Conservation (phyloP, 2,113 vertebrate species). For the Tor tambroides region DNA sequence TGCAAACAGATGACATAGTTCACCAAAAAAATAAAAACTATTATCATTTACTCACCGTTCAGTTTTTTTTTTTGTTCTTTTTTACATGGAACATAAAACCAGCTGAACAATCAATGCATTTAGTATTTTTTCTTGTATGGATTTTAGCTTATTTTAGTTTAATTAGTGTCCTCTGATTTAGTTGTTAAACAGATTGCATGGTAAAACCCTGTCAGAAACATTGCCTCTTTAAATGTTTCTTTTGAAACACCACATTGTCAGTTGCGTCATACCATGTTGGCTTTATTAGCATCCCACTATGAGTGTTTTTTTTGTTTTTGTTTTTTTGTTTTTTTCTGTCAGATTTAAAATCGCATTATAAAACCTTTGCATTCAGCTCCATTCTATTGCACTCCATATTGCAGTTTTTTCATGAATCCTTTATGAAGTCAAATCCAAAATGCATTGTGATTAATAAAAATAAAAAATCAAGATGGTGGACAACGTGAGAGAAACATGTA, state of each 20-base stretch:
- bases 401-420: background rate
- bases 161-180: no score
- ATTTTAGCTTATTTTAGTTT: no score
- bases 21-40: background rate
- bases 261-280: background rate
- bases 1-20: background rate
- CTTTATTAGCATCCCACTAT: background rate
- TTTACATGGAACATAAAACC: no score
- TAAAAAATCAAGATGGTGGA: background rate
- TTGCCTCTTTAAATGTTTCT: no score
- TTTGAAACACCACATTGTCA: no score
- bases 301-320: background rate
- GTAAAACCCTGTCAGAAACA: no score
- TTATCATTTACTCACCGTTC: background rate
- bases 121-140: background rate
- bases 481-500: background rate
- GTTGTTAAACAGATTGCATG: no score
- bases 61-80: no score
- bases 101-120: background rate
- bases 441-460: background rate
- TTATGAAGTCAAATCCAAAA: background rate
- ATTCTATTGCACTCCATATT: background rate
- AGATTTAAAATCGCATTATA: background rate
- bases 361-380: background rate
- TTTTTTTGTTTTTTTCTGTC: no score